Conservation (phyloP, 2,797 vertebrate genomes). For the Centropyge bicolor region DNA sequence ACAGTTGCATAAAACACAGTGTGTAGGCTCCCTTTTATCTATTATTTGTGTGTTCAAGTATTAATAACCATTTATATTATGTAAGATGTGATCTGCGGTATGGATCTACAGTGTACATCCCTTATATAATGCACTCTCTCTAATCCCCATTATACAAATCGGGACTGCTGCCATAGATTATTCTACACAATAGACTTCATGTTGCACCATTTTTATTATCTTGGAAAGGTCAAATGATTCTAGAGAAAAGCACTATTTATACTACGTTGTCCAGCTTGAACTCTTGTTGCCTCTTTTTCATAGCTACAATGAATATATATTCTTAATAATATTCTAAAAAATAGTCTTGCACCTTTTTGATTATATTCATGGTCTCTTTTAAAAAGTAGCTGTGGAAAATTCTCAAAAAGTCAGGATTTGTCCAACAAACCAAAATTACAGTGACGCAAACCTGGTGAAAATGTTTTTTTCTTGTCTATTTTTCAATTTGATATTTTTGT, state of each 20-base stretch:
- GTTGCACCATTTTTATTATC: constrained; percentile 8
- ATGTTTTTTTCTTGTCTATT: not conserved
- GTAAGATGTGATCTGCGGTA: constrained; percentile 61
- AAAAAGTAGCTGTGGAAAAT: not conserved
- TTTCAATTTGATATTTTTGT: not conserved
- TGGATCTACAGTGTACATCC: constrained; percentile 13
- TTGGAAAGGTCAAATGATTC: not conserved
- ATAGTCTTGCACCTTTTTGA: not conserved
- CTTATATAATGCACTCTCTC: constrained; percentile 62
- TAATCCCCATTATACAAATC: constrained; percentile 60
- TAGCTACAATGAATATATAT: not conserved
- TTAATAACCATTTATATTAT: constrained; percentile 55
- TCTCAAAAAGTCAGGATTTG: not conserved
- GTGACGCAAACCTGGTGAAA: not conserved
- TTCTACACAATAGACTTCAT: not conserved
- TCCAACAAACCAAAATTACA: not conserved
- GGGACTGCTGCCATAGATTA: constrained; percentile 12
- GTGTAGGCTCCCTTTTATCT: not conserved
- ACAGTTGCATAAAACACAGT: not conserved
- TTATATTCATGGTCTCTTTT: not conserved
- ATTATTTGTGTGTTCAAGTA: not conserved
- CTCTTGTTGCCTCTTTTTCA: not conserved
- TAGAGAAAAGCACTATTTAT: not conserved
- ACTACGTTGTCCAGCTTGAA: not conserved
- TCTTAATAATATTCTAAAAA: no score